Conservation (phyloP, 2,113 vertebrate species). For the Chlorocebus sabaeus region DNA sequence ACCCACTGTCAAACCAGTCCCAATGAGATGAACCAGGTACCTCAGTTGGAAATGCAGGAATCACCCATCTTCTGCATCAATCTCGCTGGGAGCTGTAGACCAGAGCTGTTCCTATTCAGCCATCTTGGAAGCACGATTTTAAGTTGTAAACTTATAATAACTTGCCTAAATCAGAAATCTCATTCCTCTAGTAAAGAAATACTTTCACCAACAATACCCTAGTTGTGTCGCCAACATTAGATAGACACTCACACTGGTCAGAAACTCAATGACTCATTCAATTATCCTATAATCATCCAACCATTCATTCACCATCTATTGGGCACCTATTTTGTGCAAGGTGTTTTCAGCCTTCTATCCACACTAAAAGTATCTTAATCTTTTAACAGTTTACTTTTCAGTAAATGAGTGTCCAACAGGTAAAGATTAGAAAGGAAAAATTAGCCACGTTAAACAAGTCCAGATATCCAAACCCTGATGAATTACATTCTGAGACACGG, state of each 20-base stretch:
- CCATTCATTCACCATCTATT: not conserved
- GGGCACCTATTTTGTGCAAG: not conserved
- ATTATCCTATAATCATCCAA: not conserved
- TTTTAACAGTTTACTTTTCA: not conserved
- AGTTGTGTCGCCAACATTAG: not conserved
- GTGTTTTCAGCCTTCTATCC: not conserved
- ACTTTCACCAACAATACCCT: not conserved
- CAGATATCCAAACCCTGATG: not conserved
- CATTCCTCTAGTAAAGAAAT: not conserved
- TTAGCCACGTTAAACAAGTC: not conserved
- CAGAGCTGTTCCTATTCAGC: too few species aligned
- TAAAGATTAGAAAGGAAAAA: not conserved
- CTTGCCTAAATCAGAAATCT: not conserved
- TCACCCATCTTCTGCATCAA: too few species aligned
- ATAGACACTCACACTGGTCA: not conserved
- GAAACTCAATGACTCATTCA: not conserved
- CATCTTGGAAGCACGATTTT: not conserved
- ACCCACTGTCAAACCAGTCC: too few species aligned
- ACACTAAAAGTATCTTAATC: not conserved
- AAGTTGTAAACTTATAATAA: not conserved
- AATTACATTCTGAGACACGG: not conserved
- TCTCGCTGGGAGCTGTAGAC: too few species aligned
- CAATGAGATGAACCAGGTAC: too few species aligned
- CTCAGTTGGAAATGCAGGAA: too few species aligned
- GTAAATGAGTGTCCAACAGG: not conserved